Base-by-base conservation (phyloP, 2,888 invertebrate genomes). In the Yponomeuta cagnagella region DNA sequence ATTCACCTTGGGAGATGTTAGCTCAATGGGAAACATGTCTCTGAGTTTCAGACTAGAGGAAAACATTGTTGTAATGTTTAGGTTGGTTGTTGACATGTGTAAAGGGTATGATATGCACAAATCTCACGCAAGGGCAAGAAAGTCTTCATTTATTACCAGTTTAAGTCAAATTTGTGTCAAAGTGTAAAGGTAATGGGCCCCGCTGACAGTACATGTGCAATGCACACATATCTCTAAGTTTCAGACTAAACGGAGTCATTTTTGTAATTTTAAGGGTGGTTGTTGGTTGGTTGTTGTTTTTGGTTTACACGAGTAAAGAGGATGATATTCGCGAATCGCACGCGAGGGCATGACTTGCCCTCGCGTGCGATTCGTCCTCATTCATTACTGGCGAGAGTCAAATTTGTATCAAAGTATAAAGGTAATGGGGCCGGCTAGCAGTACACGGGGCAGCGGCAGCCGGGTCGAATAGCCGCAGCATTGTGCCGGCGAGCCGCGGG, bases 321-420 rank as follows among this genome's bases (percentile, higher is more conserved):
- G 79, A 75, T 77, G 75, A 79, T 78, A 79, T 79, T 77, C 75
- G 76, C 80, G 80, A 83, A 81, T 82, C 82, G 81, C 82, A 77
- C 76, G 76, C 78, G 77, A 77, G 74, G 78, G 77, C 79, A 80
- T 10, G 52, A 1, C 52, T 23, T 23, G 23, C 23, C 23, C 23
- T 23, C 23, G 23, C 23, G 23, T 23, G 23, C 23, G 23, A 23
- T 23, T 23, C 6, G 52, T 81, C 78, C 82, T 85, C 84, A 85
- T 89, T 89, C 89, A 88, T 88, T 86, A 89, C 86, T 85, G 86
- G 15, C 10, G 52, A 83, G 84, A 85, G 84, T 86, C 81, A 86
- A 90, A 89, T 90, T 90, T 88, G 89, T 89, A 88, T 87, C 84
- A 85, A 82, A 87, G 86, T 82, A 58, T 87, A 85, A 88, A 88